Base-by-base conservation (phyloP, 2,888 invertebrate genomes). In the Ecliptopera silaceata region DNA sequence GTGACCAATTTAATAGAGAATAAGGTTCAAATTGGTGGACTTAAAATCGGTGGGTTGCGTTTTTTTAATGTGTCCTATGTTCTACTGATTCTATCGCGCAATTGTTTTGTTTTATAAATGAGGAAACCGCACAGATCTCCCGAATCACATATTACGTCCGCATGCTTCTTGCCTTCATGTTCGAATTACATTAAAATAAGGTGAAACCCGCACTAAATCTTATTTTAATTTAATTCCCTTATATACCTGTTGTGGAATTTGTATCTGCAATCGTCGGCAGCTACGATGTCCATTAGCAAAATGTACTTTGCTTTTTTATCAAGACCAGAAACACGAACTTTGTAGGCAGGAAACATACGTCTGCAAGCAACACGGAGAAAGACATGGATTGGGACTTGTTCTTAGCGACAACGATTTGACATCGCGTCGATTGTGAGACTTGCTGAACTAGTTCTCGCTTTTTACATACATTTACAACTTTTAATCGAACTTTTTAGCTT, bases 271-370 rank as follows among this genome's bases (percentile, higher is more conserved):
- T 98, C 97, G 93, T 98, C 98, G 77, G 97, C 97, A 81, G 98
- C 97, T 83, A 97, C 97, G 93, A 98, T 97, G 95, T 98, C 98
- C 97, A 98, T 96, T 91, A 98, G 95, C 82, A 98, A 95, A 91
- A 97, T 97, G 95, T 98, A 98, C 94, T 98, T 98, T 93, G 97
- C 96, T 93, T 97, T 96, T 94, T 97, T 97, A 95, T 98, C 98
- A 92, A 98, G 95, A 88, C 98, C 98, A 92, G 96, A 96, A 84
- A 98, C 96, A 92, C 97, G 96, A 88, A 97, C 97, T 94, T 97
- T 98, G 95, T 95, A 97, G 92, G 98, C 97, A 92, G 98, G 98
- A 94, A 98, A 98, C 97, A 98, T 98, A 93, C 98, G 96, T 94
- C 98, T 98, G 95, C 92, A 93, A 94, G 92, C 93, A 92, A 91